phyloP scores from a whole-genome alignment of 1,140 invertebrate genomes.

The Drosophila suzukii region DNA sequence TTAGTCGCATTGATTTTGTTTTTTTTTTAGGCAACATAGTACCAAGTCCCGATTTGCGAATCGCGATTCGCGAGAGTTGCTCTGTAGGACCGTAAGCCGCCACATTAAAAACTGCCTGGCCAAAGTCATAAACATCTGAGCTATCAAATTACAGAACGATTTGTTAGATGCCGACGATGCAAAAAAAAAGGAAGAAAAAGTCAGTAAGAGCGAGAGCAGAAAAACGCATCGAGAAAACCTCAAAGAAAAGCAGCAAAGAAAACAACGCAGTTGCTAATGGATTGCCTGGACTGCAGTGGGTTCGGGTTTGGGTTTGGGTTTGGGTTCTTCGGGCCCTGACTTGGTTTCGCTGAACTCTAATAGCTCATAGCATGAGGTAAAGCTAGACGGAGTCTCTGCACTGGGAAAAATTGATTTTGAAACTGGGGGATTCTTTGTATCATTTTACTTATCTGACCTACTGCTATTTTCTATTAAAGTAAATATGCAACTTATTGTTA shows the following conservation, averaged over 20 bases:
- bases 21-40: constrained; percentile 48
- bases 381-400: constrained; percentile 14
- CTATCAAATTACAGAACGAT: constrained; percentile 83
- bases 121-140: constrained; percentile 81
- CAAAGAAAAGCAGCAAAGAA: constrained; percentile 35
- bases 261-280: constrained; percentile 58
- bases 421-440: not conserved
- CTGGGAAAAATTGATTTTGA: not conserved
- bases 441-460: not conserved
- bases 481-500: too few species aligned
- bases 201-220: constrained; percentile 22
- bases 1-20: constrained; percentile 27
- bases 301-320: constrained; percentile 23
- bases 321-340: constrained; percentile 34
- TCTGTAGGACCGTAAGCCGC: constrained; percentile 45
- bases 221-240: constrained; percentile 28
- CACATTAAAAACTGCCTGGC: constrained; percentile 77
- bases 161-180: constrained; percentile 79
- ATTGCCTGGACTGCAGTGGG: constrained; percentile 44
- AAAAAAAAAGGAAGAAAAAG: constrained; percentile 35
- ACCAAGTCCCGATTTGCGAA: constrained; percentile 1
- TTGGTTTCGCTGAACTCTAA: constrained; percentile 77
- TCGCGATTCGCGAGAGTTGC: constrained; percentile 1
- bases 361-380: constrained; percentile 75
- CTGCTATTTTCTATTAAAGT: too few species aligned